A percentile compares a stretch with the other conserved stretches of the same genome.
Evolutionary conservation across 2,113 vertebrate genomes (phyloP).

Genomic region (Columbina picui): DNA sequence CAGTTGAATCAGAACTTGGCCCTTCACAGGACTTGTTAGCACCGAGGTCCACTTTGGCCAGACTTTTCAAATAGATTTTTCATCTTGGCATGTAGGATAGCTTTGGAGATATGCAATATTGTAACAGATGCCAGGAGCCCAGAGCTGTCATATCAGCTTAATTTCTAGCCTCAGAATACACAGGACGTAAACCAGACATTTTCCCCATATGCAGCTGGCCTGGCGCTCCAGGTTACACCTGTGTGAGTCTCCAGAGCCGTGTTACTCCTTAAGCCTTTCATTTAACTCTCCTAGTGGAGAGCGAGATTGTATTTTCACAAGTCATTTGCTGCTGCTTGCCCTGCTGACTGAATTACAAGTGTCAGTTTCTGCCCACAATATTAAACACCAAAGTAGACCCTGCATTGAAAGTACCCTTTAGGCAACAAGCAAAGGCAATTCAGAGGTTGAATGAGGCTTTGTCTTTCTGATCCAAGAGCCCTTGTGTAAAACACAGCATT

Average conservation of each 20-base stretch:
- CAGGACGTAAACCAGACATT: background rate
- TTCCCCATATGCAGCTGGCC: background rate
- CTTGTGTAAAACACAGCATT: background rate
- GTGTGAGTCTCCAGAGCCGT: background rate
- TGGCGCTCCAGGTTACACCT: background rate
- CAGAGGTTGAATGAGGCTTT: background rate
- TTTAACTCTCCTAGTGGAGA: background rate
- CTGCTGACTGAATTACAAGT: conserved; percentile 31
- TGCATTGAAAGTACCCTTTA: background rate
- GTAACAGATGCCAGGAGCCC: background rate
- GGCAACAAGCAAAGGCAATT: background rate
- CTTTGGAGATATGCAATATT: background rate
- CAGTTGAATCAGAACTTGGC: background rate
- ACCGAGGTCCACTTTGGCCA: background rate
- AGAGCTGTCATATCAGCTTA: background rate
- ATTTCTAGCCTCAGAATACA: background rate
- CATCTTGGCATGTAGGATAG: background rate
- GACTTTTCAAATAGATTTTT: background rate
- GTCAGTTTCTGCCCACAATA: conserved; percentile 27
- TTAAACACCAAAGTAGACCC: background rate
- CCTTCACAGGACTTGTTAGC: background rate
- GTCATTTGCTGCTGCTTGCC: background rate
- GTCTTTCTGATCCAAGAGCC: background rate
- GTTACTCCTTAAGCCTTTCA: background rate
- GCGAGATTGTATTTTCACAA: conserved; percentile 1